These are phyloP conservation scores for Crotalus tigris DNA, from an alignment of 2,113 vertebrate genomes.

Conservation along the genomic window DNA sequence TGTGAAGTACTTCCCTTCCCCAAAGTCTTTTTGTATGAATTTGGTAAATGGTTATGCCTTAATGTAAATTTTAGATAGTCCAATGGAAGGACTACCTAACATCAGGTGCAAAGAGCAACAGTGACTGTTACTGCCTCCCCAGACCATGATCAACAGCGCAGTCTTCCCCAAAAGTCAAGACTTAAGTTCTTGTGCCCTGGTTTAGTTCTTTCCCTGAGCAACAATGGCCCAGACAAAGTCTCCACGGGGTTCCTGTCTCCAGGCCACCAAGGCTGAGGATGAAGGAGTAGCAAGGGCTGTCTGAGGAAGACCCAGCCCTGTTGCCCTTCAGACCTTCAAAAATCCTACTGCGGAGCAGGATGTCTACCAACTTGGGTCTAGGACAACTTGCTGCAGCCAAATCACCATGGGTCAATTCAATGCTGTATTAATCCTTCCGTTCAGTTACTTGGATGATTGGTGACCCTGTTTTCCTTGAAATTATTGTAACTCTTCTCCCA, in stretches of 20 bases:
- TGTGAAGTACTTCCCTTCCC: constrained; percentile 24
- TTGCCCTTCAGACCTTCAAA: not conserved
- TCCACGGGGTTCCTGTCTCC: not conserved
- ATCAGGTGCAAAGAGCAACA: not conserved
- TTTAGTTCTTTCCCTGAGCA: not conserved
- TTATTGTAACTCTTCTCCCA: not conserved
- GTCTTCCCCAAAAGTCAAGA: not conserved
- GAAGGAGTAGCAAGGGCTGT: not conserved
- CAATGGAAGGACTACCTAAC: constrained; percentile 9
- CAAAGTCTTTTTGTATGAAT: not conserved
- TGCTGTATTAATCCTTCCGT: not conserved
- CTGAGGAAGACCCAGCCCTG: not conserved
- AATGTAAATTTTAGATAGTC: not conserved
- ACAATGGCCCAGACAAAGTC: not conserved
- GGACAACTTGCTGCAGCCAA: not conserved
- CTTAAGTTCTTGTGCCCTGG: not conserved
- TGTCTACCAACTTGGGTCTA: not conserved
- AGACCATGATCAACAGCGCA: not conserved
- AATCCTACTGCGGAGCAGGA: not conserved
- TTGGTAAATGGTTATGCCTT: not conserved
- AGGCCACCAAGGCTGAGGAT: not conserved
- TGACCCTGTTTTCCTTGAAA: not conserved
- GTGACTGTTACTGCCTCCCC: not conserved
- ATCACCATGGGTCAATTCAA: not conserved
- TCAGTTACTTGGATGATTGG: not conserved